Evolutionary conservation across 2,888 invertebrate species (phyloP).

Genomic region (Caenorhabditis wallacei): DNA sequence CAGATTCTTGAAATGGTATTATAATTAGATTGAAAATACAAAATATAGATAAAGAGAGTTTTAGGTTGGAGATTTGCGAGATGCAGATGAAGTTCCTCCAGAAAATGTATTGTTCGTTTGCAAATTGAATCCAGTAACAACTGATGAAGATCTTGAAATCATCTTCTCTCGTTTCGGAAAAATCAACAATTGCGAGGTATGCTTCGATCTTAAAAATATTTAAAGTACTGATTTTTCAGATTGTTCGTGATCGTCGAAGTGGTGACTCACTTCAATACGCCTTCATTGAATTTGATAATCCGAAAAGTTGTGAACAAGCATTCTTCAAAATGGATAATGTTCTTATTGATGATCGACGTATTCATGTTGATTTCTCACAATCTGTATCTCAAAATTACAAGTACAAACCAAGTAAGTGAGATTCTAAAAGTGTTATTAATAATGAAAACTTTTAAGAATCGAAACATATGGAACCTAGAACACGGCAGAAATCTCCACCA

Average conservation of each 20-base stretch:
- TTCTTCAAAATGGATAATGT: slow-evolving; percentile 99
- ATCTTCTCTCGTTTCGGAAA: slow-evolving; percentile 90
- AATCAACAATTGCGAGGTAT: slow-evolving; percentile 87
- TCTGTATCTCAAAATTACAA: slow-evolving; percentile 90
- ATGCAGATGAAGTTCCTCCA: slow-evolving; percentile 97
- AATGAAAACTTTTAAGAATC: slow-evolving; percentile 16
- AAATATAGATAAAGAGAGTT: background rate
- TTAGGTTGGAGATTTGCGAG: slow-evolving; percentile 93
- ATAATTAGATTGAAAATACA: background rate
- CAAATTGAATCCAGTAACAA: slow-evolving; percentile 98
- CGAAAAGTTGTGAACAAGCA: slow-evolving; percentile 92
- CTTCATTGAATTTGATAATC: slow-evolving; percentile 96
- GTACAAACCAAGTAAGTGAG: slow-evolving; percentile 64
- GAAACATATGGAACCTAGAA: background rate
- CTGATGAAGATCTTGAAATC: slow-evolving; percentile 93
- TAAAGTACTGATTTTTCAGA: slow-evolving; percentile 87
- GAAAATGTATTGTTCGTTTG: slow-evolving; percentile 99
- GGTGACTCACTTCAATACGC: slow-evolving; percentile 98
- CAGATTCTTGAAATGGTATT: slow-evolving; percentile 96
- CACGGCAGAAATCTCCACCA: slow-evolving; percentile 15
- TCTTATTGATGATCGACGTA: slow-evolving; percentile 96
- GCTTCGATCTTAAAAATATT: background rate
- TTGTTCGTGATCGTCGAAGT: slow-evolving; percentile 92
- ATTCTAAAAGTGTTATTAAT: background rate
- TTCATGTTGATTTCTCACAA: slow-evolving; percentile 99